These are phyloP conservation scores for Pegea sp. DNA, from an alignment of 23 tunicate genomes.

Conservation along the genomic window DNA sequence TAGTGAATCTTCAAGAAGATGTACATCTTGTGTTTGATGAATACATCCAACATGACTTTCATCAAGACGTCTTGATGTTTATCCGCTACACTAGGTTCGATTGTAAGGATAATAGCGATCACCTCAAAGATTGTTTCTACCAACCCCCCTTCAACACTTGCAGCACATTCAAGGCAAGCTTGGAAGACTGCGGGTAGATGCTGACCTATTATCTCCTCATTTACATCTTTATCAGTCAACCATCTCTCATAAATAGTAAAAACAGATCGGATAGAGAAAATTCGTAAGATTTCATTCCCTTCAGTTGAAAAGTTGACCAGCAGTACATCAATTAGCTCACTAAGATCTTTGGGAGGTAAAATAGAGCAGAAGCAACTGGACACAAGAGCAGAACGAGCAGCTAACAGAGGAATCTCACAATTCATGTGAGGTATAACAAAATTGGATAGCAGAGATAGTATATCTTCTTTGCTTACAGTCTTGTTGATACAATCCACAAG, in stretches of 20 bases:
- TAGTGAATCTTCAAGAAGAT: background rate
- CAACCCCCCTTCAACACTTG: background rate
- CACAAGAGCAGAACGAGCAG: background rate
- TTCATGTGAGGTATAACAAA: background rate
- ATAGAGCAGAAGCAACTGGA: background rate
- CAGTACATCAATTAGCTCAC: background rate
- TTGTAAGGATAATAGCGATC: background rate
- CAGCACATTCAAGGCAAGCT: background rate
- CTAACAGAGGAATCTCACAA: background rate
- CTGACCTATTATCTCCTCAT: background rate
- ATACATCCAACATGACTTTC: background rate
- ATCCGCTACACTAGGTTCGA: background rate
- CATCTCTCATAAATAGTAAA: background rate
- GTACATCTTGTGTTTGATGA: background rate
- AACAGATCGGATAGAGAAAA: background rate
- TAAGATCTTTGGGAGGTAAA: background rate
- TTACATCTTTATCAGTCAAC: background rate
- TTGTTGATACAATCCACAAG: background rate
- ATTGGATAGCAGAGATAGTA: background rate
- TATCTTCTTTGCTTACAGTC: background rate
- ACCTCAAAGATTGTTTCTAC: background rate
- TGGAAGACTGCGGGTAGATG: background rate
- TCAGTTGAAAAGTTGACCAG: background rate
- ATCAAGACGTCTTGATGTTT: background rate
- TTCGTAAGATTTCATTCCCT: background rate